These are phyloP conservation scores for Palythoa heliodiscus DNA, from an alignment of 92 coral and sea anemone genomes.

Conservation along the genomic window DNA sequence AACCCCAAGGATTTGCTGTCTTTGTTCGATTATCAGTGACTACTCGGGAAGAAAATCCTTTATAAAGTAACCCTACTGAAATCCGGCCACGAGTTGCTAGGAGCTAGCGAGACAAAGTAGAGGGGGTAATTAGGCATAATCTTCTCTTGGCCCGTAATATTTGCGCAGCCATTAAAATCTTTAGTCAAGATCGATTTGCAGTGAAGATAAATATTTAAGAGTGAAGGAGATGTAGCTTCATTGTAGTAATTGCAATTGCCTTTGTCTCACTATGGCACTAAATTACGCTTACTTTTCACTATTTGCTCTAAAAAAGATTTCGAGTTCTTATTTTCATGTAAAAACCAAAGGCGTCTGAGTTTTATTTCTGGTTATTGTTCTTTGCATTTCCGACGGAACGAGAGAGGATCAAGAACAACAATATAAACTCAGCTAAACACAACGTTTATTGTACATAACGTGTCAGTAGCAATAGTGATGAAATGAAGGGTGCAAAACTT, in stretches of 20 bases:
- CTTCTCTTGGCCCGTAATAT: conserved; percentile 61
- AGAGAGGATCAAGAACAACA: conserved; percentile 25
- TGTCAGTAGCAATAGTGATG: conserved; percentile 20
- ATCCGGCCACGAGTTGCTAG: conserved; percentile 30
- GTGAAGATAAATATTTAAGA: conserved; percentile 87
- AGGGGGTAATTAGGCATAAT: conserved; percentile 73
- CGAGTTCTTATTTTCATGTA: conserved; percentile 38
- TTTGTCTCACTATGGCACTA: conserved; percentile 66
- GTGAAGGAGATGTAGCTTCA: conserved; percentile 64
- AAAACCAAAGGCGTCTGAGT: conserved; percentile 43
- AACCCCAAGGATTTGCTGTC: conserved; percentile 54
- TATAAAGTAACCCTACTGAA: conserved; percentile 29
- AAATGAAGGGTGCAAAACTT: conserved; percentile 47
- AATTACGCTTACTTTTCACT: conserved; percentile 36
- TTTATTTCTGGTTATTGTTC: conserved; percentile 27
- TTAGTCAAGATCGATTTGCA: conserved; percentile 84
- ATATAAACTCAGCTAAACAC: conserved; percentile 30
- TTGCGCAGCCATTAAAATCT: conserved; percentile 82
- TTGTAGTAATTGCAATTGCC: conserved; percentile 69
- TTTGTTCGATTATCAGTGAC: conserved; percentile 47
- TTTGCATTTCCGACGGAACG: conserved; percentile 52
- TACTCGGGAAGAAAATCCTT: conserved; percentile 25
- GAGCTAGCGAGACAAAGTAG: conserved; percentile 44
- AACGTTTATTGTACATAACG: conserved; percentile 34
- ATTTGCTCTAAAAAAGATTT: conserved; percentile 18